Conservation (phyloP, 1,140 invertebrate genomes). For the Steinernema feltiae region DNA sequence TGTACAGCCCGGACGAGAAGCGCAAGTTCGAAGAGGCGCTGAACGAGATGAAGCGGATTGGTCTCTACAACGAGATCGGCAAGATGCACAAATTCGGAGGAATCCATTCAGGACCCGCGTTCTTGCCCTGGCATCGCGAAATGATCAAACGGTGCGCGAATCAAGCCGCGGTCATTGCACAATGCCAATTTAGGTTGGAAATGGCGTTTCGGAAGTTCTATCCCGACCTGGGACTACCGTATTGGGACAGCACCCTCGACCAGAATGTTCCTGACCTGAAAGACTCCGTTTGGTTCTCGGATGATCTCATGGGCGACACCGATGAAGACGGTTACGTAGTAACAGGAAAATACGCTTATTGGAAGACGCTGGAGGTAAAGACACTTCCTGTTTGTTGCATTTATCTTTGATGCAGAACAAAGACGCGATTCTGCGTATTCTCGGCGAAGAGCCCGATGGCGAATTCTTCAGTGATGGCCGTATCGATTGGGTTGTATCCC, state of each 20-base stretch:
- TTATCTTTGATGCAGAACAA: conserved; percentile 10
- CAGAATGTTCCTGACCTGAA: conserved; percentile 31
- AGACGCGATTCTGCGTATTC: conserved; percentile 18
- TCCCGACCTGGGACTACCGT: conserved; percentile 31
- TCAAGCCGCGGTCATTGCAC: neutral
- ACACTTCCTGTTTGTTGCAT: neutral
- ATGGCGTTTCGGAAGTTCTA: conserved; percentile 21
- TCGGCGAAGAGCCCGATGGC: conserved; percentile 18
- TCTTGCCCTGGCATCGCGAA: conserved; percentile 23
- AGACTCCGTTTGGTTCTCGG: conserved; percentile 38
- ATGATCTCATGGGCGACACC: conserved; percentile 32
- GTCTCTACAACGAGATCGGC: conserved; percentile 29
- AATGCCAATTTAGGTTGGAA: conserved; percentile 14
- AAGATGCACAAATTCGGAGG: conserved; percentile 31
- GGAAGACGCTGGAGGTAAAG: conserved; percentile 35
- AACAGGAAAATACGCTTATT: conserved; percentile 40
- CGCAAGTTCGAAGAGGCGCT: conserved; percentile 47
- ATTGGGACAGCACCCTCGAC: conserved; percentile 39
- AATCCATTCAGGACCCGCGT: conserved; percentile 19
- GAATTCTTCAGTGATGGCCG: conserved; percentile 33
- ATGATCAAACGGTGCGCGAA: conserved; percentile 5
- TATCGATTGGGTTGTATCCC: conserved; percentile 33
- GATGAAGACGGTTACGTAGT: conserved; percentile 32
- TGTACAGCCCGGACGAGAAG: conserved; percentile 48
- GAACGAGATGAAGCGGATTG: conserved; percentile 47